Conservation (phyloP, 2,888 invertebrate genomes). For the Standfussiana lucernea region DNA sequence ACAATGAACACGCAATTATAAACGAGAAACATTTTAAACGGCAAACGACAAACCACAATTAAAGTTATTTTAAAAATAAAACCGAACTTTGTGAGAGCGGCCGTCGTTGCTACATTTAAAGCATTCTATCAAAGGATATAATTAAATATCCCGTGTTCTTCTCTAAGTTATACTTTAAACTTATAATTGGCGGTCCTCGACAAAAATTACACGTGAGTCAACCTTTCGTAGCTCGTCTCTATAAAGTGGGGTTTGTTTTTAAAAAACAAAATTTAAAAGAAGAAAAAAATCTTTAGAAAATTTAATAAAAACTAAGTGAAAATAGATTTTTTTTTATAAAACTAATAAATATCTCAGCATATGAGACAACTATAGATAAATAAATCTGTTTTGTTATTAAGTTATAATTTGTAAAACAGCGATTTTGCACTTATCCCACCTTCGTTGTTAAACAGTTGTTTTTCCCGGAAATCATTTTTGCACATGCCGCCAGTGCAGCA, state of each 20-base stretch:
- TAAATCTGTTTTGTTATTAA: background rate
- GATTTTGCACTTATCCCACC: slow-evolving; percentile 19
- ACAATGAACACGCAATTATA: slow-evolving; percentile 13
- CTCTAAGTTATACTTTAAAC: slow-evolving; percentile 79
- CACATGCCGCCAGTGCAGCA: background rate
- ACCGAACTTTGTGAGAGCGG: slow-evolving; percentile 68
- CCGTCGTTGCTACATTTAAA: slow-evolving; percentile 75
- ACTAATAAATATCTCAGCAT: background rate
- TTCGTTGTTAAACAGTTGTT: background rate
- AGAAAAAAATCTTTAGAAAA: slow-evolving; percentile 24
- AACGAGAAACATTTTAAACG: slow-evolving; percentile 38
- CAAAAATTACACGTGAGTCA: slow-evolving; percentile 79
- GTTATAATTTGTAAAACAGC: background rate
- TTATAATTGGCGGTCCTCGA: slow-evolving; percentile 80
- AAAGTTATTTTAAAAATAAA: slow-evolving; percentile 69
- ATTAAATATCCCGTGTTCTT: slow-evolving; percentile 75
- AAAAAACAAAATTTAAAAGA: slow-evolving; percentile 10
- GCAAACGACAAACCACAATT: slow-evolving; percentile 65
- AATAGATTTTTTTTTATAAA: background rate
- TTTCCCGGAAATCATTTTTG: background rate
- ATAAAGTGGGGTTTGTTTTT: slow-evolving; percentile 56
- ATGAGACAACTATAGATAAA: background rate
- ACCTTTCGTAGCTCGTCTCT: slow-evolving; percentile 69
- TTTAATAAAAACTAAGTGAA: background rate
- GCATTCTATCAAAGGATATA: slow-evolving; percentile 78